phyloP scores from a whole-genome alignment of 1,140 invertebrate genomes.

The Drosophila sulfurigaster region DNA sequence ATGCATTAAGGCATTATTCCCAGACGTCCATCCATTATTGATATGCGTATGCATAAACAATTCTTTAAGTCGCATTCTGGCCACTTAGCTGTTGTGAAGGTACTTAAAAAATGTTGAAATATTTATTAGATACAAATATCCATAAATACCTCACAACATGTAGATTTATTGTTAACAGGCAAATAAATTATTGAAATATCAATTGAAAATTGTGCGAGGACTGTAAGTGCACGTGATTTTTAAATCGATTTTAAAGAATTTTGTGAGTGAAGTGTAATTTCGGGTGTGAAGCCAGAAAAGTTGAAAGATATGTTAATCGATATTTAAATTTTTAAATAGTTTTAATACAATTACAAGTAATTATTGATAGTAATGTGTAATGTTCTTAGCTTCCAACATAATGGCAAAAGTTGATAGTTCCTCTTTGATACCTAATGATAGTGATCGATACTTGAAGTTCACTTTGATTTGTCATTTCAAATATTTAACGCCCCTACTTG shows the following conservation, averaged over 20 bases:
- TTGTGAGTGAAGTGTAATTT: background rate
- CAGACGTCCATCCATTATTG: conserved; percentile 17
- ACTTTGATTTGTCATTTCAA: conserved; percentile 26
- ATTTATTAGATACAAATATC: background rate
- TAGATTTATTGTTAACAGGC: background rate
- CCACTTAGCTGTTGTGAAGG: background rate
- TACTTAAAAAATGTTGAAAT: background rate
- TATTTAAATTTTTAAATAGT: background rate
- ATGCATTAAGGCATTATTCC: conserved; percentile 5
- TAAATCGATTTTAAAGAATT: background rate
- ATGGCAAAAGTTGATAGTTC: background rate
- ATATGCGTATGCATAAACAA: background rate
- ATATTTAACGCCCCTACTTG: conserved; percentile 9
- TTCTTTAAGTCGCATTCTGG: background rate
- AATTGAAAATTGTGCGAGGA: background rate
- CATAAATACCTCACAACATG: background rate
- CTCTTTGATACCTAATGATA: conserved; percentile 8
- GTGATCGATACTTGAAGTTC: conserved; percentile 9
- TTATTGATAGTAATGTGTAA: background rate
- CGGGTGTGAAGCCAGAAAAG: background rate
- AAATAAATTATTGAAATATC: background rate
- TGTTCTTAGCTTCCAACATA: background rate
- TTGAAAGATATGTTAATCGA: background rate
- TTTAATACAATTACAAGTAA: no score
- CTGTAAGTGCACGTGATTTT: background rate